These are phyloP conservation scores for Trichopria drosophilae DNA, from an alignment of 2,888 invertebrate species.

Conservation along the genomic window DNA sequence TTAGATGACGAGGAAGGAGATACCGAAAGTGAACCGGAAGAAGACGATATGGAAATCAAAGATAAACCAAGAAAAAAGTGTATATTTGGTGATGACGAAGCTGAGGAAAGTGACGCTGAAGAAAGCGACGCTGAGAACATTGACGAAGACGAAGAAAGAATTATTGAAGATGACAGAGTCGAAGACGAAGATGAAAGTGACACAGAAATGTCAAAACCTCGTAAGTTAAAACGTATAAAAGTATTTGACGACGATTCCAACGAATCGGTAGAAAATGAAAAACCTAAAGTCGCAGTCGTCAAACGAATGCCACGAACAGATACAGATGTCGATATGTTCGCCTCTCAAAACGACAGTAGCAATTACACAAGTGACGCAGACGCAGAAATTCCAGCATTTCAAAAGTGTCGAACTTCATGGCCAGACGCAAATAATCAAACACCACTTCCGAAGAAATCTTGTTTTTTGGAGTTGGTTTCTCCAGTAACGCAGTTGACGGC, in stretches of 20 bases:
- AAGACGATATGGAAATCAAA: conserved; percentile 49
- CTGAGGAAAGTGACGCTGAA: conserved; percentile 60
- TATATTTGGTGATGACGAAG: conserved; percentile 61
- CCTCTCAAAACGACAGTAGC: conserved; percentile 30
- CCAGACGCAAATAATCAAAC: conserved; percentile 38
- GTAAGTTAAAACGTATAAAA: conserved; percentile 43
- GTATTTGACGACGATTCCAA: conserved; percentile 45
- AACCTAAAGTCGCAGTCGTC: conserved; percentile 8
- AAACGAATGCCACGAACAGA: conserved; percentile 21
- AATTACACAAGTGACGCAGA: conserved; percentile 32
- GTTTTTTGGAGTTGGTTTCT: conserved; percentile 56
- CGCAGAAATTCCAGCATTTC: conserved; percentile 29
- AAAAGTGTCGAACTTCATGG: conserved; percentile 17
- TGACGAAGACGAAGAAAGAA: conserved; percentile 58
- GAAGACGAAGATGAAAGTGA: conserved; percentile 37
- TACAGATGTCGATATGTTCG: conserved; percentile 42
- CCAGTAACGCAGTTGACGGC: conserved; percentile 60
- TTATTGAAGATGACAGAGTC: conserved; percentile 45
- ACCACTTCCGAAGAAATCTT: conserved; percentile 34
- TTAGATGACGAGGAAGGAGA: conserved; percentile 55
- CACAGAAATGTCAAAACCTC: conserved; percentile 32
- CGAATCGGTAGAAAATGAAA: conserved; percentile 14
- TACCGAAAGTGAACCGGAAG: conserved; percentile 49
- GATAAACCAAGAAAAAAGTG: conserved; percentile 46
- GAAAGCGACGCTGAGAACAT: conserved; percentile 56